Base-by-base conservation (phyloP, 2,113 vertebrate species). In the Oryzias curvinotus region DNA sequence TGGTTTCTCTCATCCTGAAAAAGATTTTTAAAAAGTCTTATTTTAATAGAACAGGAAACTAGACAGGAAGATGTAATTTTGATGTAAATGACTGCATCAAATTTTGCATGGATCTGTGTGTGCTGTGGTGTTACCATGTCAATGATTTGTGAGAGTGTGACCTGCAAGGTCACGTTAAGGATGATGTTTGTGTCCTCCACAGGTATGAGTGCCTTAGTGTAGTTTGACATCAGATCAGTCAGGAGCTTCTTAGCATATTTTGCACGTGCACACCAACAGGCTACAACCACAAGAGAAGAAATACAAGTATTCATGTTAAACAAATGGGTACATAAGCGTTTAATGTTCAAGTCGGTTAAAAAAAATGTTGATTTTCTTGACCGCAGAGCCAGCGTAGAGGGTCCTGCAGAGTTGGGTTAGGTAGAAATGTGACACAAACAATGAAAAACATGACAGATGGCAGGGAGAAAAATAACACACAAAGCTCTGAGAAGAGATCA, bases 141-240 rank as follows among this genome's bases (percentile, higher is more conserved):
- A 2, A 97, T 96, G 81, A 98, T 96, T 84, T 98, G 96, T 41
- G 95, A 93, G 25, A 96, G 73, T 5, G 95, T 98, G 85, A 97
- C 88, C 80, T 94, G 95, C 13, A 96, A 89, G 23, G 93, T 97
- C 78, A 98, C 93, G 1, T 95, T 96, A 57, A 98, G 89, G 1
- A 89, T 92, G 63, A 82, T 87, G 28, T 93, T 90, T 0, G 94
- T 98, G 86, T 98, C 94, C 44, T 94, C 92, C 73, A 94, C 94
- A 0, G 95, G 96, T 45, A 94, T 91, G 88, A 97, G 82, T 1
- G 94, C 93, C 5, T 85, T 94, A 13, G 93, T 94, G 68, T 96
- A 97, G 90, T 97, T 94, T 68, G 77, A 52, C 21, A 96, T 95
- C 56, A 97, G 89, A 65, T 95, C 90, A 1, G 75, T 93, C 70